Base-by-base conservation (phyloP, 1,140 invertebrate species). In the Zelostemma sp. region DNA sequence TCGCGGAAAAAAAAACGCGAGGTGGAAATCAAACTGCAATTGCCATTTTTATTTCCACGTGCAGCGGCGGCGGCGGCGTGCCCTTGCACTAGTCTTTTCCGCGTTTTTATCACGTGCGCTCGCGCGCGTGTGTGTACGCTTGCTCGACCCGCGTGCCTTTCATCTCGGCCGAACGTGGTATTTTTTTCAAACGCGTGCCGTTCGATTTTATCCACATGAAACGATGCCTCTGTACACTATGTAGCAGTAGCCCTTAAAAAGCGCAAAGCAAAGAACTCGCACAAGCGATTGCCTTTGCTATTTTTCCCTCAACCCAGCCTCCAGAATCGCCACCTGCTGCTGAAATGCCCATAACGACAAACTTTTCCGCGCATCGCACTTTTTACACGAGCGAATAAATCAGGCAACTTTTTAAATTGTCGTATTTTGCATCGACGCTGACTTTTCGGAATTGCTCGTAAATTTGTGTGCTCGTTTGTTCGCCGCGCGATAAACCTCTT, bases 31-130 rank as follows among this genome's bases (percentile, higher is more conserved):
- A 79, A 82, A 78, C 73, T 78, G 75, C 81, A 77, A 83, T 83
- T 81, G 76, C 78, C 76, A 82, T 82, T 84, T 84, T 83, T 82
- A 82, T 80, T 83, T 78, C 75, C 74, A 70, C 68, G 61, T 55
- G 63, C n/a, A n/a, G n/a, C n/a, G n/a, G n/a, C n/a, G n/a, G n/a
- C n/a, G n/a, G n/a, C 25, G 25, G 25, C 25, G 25, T 28, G 56
- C 67, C 48, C 50, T 66, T 60, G 6, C 31, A 21, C 43, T 31
- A 15, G n/a, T n/a, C 41, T 49, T 54, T 43, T 59, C 43, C 38
- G 18, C 14, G 11, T 40, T 46, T 49, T 58, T 58, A 40, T 6
- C 28, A 11, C 35, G 2, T 67, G 16, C 25, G 25, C 8, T 28
- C 8, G 25, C 8, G 25, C 25, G 25, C n/a, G n/a, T n/a, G n/a